These are phyloP conservation scores for Dasypogon diadema DNA, from an alignment of 2,888 invertebrate species.

Conservation along the genomic window DNA sequence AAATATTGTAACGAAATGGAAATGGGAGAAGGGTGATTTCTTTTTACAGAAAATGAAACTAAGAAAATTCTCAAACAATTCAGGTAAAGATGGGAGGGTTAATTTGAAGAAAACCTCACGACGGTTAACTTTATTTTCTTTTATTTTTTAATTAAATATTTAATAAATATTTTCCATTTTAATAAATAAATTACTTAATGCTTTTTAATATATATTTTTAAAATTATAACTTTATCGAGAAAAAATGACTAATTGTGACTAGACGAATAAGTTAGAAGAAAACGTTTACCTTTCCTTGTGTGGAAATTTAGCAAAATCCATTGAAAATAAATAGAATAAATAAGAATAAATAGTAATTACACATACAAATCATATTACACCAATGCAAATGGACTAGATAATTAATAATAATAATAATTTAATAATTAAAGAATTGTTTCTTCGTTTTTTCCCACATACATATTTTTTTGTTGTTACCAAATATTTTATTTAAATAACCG, in stretches of 20 bases:
- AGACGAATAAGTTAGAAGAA: slow-evolving; percentile 38
- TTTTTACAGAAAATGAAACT: too few relatives aligned
- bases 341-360: slow-evolving; percentile 32
- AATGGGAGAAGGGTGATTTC: too few relatives aligned
- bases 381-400: slow-evolving; percentile 42
- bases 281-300: slow-evolving; percentile 1
- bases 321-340: slow-evolving; percentile 32
- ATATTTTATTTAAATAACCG: not conserved
- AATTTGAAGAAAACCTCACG: too few relatives aligned
- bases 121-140: slow-evolving; percentile 36
- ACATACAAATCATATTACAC: slow-evolving; percentile 28
- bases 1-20: too few relatives aligned
- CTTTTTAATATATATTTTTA: slow-evolving; percentile 38
- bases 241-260: slow-evolving; percentile 48
- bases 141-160: slow-evolving; percentile 48
- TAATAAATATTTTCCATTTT: slow-evolving; percentile 48
- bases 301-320: slow-evolving; percentile 1
- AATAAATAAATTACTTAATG: slow-evolving; percentile 49
- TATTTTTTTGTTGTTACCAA: not conserved
- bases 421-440: not conserved
- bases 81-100: too few relatives aligned
- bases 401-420: not conserved
- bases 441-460: not conserved
- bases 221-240: slow-evolving; percentile 37
- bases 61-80: too few relatives aligned